Evolutionary conservation across 2,797 vertebrate genomes (phyloP), one percentile per base, ranked within the genome.

Genomic region (Orestias chungarensis): DNA sequence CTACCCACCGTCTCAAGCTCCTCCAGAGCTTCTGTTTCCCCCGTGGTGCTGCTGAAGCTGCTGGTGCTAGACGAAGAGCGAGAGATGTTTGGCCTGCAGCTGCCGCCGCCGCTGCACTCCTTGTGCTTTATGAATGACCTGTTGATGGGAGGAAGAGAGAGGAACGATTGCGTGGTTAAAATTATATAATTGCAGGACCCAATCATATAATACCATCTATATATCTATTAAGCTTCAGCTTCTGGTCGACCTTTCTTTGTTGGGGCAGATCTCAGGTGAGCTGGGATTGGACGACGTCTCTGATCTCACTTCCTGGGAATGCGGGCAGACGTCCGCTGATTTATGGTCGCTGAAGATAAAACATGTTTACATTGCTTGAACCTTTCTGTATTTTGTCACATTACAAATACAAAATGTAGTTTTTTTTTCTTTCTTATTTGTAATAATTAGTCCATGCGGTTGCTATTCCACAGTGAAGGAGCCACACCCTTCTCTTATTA

Each of bases 51-150:
- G 94, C 98, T 96, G 92, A 99, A 98, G 93, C 98, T 99, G 94
- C 97, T 98, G 89, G 97, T 99, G 92, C 97, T 98, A 10, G 98
- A 99, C 35, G 97, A 98, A 8, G 97, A 99, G 8, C 96, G 96
- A 8, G 98, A 99, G 91, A 99, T 97, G 92, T 97, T 97, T 1
- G 95, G 93, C 9, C 95, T 92, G 76, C 86, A 55, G 31, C 89
- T 89, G 0, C 89, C 90, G 0, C 23, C 59, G 6, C 89, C 91
- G 0, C 95, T 92, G 0, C 95, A 95, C 87, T 99, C 97, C 91
- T 97, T 98, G 91, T 96, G 92, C 82, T 97, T 99, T 6, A 94
- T 85, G 49, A 95, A 97, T 0, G 96, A 95, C 91, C 98, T 99
- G 71, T 15, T 25, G 50, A 47, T 65, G 31, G 27, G 27, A 49